Percentiles rank a stretch among this genome's conserved stretches.
These are phyloP conservation scores for Cavia aperea DNA, from an alignment of 2,113 vertebrate genomes.

Conservation along the genomic window DNA sequence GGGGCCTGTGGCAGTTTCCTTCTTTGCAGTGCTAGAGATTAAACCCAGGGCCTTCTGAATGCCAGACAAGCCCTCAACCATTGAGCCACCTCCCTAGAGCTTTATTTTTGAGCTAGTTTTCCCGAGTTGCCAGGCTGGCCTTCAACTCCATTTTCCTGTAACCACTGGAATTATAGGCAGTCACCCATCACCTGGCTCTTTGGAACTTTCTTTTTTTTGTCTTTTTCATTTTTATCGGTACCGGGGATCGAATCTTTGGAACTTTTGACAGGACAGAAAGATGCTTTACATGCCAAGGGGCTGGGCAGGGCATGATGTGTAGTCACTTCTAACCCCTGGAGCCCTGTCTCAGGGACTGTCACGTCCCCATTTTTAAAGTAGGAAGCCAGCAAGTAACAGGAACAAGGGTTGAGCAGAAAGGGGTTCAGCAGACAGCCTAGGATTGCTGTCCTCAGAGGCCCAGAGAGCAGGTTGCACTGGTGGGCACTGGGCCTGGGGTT, in stretches of 20 bases:
- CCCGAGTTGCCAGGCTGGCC: not conserved
- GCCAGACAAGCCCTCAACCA: not conserved
- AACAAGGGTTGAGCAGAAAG: not conserved
- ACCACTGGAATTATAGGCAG: not conserved
- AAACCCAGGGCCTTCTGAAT: not conserved
- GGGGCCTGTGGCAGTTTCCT: not conserved
- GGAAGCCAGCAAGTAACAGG: not conserved
- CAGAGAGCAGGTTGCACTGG: not conserved
- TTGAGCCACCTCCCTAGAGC: not conserved
- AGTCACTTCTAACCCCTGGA: too few species aligned
- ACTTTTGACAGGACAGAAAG: not conserved
- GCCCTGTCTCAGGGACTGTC: not conserved
- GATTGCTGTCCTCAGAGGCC: not conserved
- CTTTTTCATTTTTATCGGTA: too few species aligned
- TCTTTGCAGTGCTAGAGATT: not conserved
- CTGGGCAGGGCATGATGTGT: too few species aligned
- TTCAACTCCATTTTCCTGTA: not conserved
- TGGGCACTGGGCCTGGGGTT: not conserved
- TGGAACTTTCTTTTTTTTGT: not conserved
- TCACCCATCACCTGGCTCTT: not conserved
- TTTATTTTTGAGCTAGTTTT: not conserved
- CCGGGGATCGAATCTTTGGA: not conserved
- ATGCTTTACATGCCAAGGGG: not conserved
- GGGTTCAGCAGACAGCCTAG: not conserved
- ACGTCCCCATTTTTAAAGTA: not conserved